Conservation (phyloP, 2,888 invertebrate species). For the Ceratothoa steindachneri region DNA sequence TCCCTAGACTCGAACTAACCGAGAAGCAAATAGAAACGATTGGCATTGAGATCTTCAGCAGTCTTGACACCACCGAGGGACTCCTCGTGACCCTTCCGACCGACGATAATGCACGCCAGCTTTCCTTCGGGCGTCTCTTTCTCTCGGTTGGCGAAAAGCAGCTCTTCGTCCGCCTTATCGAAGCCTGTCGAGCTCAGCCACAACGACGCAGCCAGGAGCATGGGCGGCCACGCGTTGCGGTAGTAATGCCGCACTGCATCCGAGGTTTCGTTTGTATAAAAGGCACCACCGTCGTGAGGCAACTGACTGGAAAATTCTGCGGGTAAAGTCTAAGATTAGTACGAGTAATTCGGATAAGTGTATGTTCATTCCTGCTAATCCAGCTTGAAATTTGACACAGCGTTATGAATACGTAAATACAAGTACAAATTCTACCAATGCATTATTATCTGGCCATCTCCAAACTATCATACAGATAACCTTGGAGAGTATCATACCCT, state of each 20-base stretch:
- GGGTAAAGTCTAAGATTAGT: conserved; percentile 55
- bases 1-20: too few species aligned
- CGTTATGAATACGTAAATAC: too few species aligned
- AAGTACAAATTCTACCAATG: too few species aligned
- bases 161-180: conserved; percentile 50
- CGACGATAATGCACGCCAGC: conserved; percentile 13
- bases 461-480: too few species aligned
- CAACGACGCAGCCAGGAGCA: conserved; percentile 85
- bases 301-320: conserved; percentile 82
- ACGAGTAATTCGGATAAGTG: too few species aligned
- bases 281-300: conserved; percentile 92
- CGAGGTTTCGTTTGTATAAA: conserved; percentile 93
- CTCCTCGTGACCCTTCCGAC: conserved; percentile 34
- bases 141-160: conserved; percentile 48
- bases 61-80: conserved; percentile 49
- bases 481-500: too few species aligned
- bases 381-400: too few species aligned
- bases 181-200: conserved; percentile 72
- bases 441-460: too few species aligned
- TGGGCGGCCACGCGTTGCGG: conserved; percentile 86
- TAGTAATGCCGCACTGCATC: conserved; percentile 91
- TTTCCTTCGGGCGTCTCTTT: conserved; percentile 24
- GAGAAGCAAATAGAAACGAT: conserved; percentile 77
- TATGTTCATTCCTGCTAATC: too few species aligned
- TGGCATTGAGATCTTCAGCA: conserved; percentile 54